A percentile compares a stretch with the other conserved stretches of the same genome.
Evolutionary conservation across 2,113 vertebrate genomes (phyloP).

Genomic region (Brachyhypopomus occidentalis): DNA sequence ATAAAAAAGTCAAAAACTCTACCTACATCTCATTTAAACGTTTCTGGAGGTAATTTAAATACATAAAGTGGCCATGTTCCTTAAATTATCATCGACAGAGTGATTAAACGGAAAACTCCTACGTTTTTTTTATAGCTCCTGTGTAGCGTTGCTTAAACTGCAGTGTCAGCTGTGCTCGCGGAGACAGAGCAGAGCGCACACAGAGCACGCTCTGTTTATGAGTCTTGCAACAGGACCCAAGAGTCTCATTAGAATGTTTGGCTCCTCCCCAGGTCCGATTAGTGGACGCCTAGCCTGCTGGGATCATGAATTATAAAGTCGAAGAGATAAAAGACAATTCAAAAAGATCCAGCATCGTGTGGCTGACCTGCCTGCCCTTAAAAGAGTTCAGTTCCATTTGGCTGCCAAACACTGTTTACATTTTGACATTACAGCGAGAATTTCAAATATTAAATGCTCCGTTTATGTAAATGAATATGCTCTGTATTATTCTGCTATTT

Average conservation of each 20-base stretch:
- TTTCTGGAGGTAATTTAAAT: background rate
- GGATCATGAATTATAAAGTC: constrained; percentile 20
- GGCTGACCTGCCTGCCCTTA: background rate
- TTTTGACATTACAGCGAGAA: constrained; percentile 5
- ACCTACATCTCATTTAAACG: background rate
- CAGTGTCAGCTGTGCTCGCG: background rate
- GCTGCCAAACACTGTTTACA: background rate
- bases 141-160: background rate
- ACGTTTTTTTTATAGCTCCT: background rate
- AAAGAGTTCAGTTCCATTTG: background rate
- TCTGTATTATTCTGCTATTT: background rate
- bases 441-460: constrained; percentile 1
- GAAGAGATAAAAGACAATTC: background rate
- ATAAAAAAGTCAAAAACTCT: background rate
- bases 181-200: background rate
- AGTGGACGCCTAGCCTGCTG: background rate
- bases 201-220: background rate
- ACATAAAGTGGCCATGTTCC: background rate
- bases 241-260: constrained; percentile 33
- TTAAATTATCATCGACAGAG: background rate
- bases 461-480: background rate
- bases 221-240: constrained; percentile 4
- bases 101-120: background rate
- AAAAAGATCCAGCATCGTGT: background rate
- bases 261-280: background rate